These are phyloP conservation scores for Enteromius trimaculatus DNA, from an alignment of 2,797 vertebrate species.

Conservation along the genomic window DNA sequence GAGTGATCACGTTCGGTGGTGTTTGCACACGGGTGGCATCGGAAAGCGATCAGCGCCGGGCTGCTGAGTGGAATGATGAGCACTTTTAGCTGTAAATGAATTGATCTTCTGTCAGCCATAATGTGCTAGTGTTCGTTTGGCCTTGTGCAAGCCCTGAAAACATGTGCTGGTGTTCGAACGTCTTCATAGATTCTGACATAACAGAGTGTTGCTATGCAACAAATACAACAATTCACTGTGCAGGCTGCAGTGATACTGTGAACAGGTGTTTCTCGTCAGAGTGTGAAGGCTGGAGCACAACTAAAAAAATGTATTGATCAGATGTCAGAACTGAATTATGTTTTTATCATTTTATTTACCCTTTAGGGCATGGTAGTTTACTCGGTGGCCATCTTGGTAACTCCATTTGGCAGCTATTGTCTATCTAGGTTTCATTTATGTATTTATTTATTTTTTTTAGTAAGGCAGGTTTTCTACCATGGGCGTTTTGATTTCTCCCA, in stretches of 20 bases:
- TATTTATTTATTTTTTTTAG: background rate
- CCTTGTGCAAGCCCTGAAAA: constrained; percentile 21
- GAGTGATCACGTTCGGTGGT: constrained; percentile 18
- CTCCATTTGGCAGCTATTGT: background rate
- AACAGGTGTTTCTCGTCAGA: background rate
- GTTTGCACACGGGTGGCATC: constrained; percentile 65
- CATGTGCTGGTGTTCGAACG: background rate
- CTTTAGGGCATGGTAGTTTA: background rate
- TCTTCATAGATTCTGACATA: constrained; percentile 9
- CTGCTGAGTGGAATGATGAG: constrained; percentile 61
- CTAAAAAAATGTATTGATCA: background rate
- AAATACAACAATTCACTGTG: constrained; percentile 14
- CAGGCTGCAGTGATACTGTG: background rate
- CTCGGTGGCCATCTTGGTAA: background rate
- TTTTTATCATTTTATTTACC: background rate
- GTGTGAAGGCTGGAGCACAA: background rate
- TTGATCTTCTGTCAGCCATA: constrained; percentile 73
- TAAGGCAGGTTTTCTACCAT: background rate
- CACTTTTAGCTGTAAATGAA: constrained; percentile 68
- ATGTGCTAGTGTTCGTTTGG: constrained; percentile 59
- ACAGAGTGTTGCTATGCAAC: constrained; percentile 22
- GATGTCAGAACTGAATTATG: background rate
- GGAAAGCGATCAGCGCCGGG: constrained; percentile 39
- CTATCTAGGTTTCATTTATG: background rate
- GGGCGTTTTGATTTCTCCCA: background rate